Conservation (phyloP, 2,797 vertebrate species). For the Melanotaenia trifasciata region DNA sequence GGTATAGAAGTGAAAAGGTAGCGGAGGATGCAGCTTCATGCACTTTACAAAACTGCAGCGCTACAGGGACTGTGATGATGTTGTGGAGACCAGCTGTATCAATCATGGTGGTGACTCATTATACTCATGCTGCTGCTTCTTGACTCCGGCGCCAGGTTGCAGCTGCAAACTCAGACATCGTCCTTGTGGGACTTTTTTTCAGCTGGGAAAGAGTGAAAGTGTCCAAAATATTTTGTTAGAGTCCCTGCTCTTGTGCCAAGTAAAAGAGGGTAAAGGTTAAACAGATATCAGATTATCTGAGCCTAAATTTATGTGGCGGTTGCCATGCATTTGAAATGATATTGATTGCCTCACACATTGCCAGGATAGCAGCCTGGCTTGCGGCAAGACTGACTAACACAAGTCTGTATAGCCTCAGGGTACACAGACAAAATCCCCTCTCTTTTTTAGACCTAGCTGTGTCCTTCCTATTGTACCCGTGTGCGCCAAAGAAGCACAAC, state of each 20-base stretch:
- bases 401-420: conserved; percentile 49
- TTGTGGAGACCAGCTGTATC: conserved; percentile 61
- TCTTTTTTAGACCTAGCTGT: conserved; percentile 4
- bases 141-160: conserved; percentile 23
- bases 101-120: conserved; percentile 58
- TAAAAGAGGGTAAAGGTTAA: conserved; percentile 42
- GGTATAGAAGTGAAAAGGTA: conserved; percentile 24
- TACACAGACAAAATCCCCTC: conserved; percentile 13
- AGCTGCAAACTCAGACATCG: conserved; percentile 47
- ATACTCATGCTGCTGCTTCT: conserved; percentile 52
- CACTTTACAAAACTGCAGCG: conserved; percentile 54
- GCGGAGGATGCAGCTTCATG: conserved; percentile 26
- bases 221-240: conserved; percentile 24
- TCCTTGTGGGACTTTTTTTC: conserved; percentile 45
- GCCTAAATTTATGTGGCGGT: conserved; percentile 21
- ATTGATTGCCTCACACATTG: not conserved
- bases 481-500: conserved; percentile 28
- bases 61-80: conserved; percentile 33
- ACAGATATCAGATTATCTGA: conserved; percentile 11
- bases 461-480: conserved; percentile 26
- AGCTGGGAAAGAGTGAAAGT: conserved; percentile 23
- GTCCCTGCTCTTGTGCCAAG: conserved; percentile 21
- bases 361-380: conserved; percentile 22
- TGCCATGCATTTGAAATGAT: conserved; percentile 28
- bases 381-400: conserved; percentile 19